Conservation (phyloP, 2,113 vertebrate species). For the Lepisosteus oculatus region DNA sequence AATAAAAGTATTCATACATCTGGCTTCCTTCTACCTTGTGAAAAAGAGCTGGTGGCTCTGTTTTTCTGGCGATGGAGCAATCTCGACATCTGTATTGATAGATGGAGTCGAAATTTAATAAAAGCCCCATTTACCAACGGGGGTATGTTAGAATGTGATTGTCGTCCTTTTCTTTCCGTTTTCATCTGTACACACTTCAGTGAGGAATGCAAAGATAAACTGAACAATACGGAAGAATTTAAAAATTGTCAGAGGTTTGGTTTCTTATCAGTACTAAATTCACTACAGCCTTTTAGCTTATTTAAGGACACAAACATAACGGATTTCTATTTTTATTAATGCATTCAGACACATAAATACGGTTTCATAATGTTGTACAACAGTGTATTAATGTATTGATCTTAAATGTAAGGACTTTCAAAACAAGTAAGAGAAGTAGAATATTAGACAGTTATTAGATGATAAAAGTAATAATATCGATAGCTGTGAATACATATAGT, state of each 20-base stretch:
- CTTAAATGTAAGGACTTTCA: too few species aligned
- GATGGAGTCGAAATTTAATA: conserved; percentile 62
- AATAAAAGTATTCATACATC: conserved; percentile 59
- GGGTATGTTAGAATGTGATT: conserved; percentile 42
- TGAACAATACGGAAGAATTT: conserved; percentile 19
- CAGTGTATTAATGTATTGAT: too few species aligned
- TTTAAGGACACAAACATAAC: too few species aligned
- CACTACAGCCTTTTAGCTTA: too few species aligned
- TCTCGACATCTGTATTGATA: conserved; percentile 65
- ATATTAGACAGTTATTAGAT: too few species aligned
- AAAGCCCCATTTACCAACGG: conserved; percentile 54
- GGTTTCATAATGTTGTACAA: too few species aligned
- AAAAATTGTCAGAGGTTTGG: conserved; percentile 9
- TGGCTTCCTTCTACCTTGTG: conserved; percentile 44
- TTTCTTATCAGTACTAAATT: not conserved
- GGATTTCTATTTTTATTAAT: too few species aligned
- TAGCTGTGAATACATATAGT: too few species aligned
- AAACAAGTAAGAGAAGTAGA: too few species aligned
- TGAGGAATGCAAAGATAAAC: conserved; percentile 36
- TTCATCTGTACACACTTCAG: conserved; percentile 53
- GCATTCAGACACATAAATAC: too few species aligned
- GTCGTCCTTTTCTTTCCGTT: conserved; percentile 47
- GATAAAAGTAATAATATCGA: too few species aligned
- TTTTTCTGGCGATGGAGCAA: conserved; percentile 63
- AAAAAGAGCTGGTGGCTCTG: conserved; percentile 52